Conservation (phyloP, 2,888 invertebrate genomes). For the Agrochola litura region DNA sequence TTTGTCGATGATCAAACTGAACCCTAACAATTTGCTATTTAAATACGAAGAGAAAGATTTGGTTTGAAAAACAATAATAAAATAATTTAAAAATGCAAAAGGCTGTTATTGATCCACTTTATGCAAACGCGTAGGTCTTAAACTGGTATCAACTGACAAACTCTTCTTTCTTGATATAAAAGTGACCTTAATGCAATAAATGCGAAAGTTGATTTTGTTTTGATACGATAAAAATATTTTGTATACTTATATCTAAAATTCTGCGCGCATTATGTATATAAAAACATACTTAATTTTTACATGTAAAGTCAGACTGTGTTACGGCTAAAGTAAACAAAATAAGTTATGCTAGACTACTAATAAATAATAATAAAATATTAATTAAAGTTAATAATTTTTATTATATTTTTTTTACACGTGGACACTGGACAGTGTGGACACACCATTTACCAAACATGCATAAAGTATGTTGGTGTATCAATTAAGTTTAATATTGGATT, state of each 20-base stretch:
- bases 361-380: not conserved
- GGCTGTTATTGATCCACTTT: slow-evolving; percentile 24
- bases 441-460: not conserved
- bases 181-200: slow-evolving; percentile 33
- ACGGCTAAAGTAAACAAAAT: not conserved
- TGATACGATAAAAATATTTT: slow-evolving; percentile 35
- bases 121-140: slow-evolving; percentile 56
- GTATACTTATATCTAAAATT: slow-evolving; percentile 8
- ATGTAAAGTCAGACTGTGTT: not conserved
- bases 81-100: slow-evolving; percentile 13
- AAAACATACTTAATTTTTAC: slow-evolving; percentile 15
- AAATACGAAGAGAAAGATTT: not conserved
- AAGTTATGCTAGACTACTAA: too few species aligned
- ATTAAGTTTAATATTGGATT: not conserved
- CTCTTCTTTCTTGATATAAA: slow-evolving; percentile 26
- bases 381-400: not conserved
- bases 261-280: not conserved
- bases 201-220: slow-evolving; percentile 42
- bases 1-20: not conserved
- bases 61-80: slow-evolving; percentile 29
- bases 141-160: slow-evolving; percentile 46
- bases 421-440: not conserved
- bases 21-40: not conserved
- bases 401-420: not conserved
- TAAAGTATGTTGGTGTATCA: too few species aligned